Evolutionary conservation across 2,113 vertebrate species (phyloP), one percentile per base, ranked within the genome.

Genomic region (Sisor rabdophorus): DNA sequence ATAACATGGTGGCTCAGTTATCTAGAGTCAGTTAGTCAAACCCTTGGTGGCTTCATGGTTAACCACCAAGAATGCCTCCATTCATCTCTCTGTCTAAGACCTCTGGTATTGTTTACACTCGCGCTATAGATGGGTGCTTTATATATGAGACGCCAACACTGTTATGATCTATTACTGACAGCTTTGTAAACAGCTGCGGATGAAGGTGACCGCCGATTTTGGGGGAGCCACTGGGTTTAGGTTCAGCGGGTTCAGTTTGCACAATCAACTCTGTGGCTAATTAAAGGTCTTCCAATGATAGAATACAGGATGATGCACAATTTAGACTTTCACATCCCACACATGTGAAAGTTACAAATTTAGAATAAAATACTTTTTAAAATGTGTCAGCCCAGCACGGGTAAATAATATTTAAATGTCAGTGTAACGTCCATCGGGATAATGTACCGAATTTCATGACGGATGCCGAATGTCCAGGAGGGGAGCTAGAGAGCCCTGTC

Each of bases 1-100:
- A 89, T 88, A 85, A 82, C 71, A 77, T 64, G 72, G 87, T 85
- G 56, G 79, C 81, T 79, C 55, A 75, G 80, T 85, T 89, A 86
- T 88, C 89, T 88, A 79, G 70, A 77, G 81, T 65, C 79, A 48
- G 77, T 87, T 79, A 87, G 80, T 79, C 77, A 77, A 81, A 71
- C 76, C 68, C 60, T 55, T 68, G 60, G 71, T 77, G 82, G 82
- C 80, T 80, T 84, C 63, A 72, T 74, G 82, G 79, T 78, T 81
- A 71, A 77, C 73, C 83, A 63, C 59, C 53, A 77, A 72, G 80
- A 71, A 77, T 75, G 75, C 60, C 73, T 79, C 72, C 75, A 81
- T 81, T 81, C 80, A 76, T 83, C 79, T 83, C 69, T 72, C 47
- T 79, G 80, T 78, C 78, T 80, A 73, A 77, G 55, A 22, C 64